phyloP scores from a whole-genome alignment of 2,888 invertebrate genomes.

The Calliphora vomitoria region DNA sequence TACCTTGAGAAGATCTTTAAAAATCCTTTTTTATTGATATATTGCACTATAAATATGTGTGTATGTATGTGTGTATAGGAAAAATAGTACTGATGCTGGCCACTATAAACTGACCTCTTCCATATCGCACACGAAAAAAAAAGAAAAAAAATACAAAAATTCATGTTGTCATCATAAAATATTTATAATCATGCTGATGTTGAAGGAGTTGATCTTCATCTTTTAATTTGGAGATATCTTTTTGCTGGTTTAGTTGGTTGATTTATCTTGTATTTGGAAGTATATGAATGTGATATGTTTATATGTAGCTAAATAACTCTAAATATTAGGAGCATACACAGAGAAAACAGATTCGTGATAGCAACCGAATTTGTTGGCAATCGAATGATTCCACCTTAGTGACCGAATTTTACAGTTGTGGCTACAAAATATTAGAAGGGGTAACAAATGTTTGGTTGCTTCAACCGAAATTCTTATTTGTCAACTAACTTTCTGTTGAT shows the following conservation, averaged over 20 bases:
- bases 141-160: slow-evolving; percentile 24
- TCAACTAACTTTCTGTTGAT: no score
- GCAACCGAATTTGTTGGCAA: no score
- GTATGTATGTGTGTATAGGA: no score
- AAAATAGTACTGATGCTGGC: neutral
- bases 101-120: slow-evolving; percentile 30
- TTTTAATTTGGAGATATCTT: neutral
- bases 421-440: no score
- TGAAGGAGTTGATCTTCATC: slow-evolving; percentile 13
- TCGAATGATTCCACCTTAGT: no score
- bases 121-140: neutral
- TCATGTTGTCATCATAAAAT: slow-evolving; percentile 62
- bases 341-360: no score
- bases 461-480: no score
- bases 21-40: slow-evolving; percentile 14
- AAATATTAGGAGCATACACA: no score
- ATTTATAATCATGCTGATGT: slow-evolving; percentile 34
- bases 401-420: no score
- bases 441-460: no score
- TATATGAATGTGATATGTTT: neutral
- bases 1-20: slow-evolving; percentile 1
- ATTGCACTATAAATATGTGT: neutral
- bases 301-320: no score
- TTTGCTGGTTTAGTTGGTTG: neutral
- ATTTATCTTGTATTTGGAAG: neutral